phyloP scores from a whole-genome alignment of 2,113 vertebrate genomes.

The Pangasianodon gigas region DNA sequence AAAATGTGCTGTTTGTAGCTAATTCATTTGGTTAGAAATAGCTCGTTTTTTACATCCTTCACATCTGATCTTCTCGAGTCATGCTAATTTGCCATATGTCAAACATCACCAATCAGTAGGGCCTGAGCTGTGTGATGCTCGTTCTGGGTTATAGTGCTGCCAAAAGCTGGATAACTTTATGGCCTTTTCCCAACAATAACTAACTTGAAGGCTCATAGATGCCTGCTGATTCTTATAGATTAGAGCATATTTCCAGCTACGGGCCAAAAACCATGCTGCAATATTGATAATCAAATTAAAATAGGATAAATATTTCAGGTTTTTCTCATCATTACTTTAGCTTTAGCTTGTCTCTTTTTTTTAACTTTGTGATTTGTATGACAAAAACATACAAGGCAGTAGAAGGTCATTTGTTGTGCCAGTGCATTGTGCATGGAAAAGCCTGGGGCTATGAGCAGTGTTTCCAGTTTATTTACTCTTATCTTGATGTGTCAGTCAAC shows the following conservation, averaged over 20 bases:
- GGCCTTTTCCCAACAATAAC: conserved; percentile 6
- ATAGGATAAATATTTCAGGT: not conserved
- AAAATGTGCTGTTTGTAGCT: not conserved
- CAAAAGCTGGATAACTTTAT: not conserved
- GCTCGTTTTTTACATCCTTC: not conserved
- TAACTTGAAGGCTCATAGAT: conserved; percentile 9
- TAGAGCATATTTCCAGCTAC: not conserved
- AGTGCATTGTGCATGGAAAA: conserved; percentile 6
- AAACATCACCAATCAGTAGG: not conserved
- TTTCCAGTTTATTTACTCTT: conserved; percentile 34
- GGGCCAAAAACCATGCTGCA: not conserved
- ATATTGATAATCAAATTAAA: not conserved
- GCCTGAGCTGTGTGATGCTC: not conserved
- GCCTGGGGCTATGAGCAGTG: conserved; percentile 16
- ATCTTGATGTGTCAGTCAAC: conserved; percentile 28
- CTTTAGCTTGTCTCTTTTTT: not conserved
- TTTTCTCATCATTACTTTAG: not conserved
- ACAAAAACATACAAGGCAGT: not conserved
- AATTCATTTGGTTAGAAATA: not conserved
- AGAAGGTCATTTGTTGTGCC: conserved; percentile 18
- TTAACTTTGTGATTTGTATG: not conserved
- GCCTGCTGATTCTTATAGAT: conserved; percentile 1
- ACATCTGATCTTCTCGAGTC: not conserved
- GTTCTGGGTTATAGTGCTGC: not conserved
- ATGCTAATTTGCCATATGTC: not conserved